Evolutionary conservation across 2,113 vertebrate species (phyloP).

Genomic region (Gila orcuttii): DNA sequence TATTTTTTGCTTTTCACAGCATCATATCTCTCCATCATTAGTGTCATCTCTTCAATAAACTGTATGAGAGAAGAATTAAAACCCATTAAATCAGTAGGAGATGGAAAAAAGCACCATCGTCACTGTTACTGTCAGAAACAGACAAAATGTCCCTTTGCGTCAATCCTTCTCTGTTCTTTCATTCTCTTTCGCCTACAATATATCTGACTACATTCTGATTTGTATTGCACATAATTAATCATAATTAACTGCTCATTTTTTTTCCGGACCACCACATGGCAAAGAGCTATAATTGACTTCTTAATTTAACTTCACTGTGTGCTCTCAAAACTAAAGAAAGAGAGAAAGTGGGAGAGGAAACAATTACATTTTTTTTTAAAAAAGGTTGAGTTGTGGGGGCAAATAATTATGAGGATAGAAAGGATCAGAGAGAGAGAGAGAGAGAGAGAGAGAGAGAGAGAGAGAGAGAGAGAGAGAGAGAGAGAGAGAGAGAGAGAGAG

Average conservation of each 20-base stretch:
- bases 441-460: no score
- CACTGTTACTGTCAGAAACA: not conserved
- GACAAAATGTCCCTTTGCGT: not conserved
- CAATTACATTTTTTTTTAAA: no score
- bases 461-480: no score
- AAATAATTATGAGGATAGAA: not conserved
- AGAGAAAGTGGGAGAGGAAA: conserved; percentile 7
- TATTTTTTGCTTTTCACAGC: not conserved
- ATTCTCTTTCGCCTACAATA: not conserved
- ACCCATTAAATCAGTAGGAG: not conserved
- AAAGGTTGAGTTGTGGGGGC: not conserved
- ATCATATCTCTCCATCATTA: conserved; percentile 10
- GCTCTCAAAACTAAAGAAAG: not conserved
- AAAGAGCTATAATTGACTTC: conserved; percentile 30
- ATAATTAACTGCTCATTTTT: conserved; percentile 31
- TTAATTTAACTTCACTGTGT: conserved; percentile 15
- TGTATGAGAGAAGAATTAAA: conserved; percentile 33
- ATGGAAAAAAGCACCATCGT: conserved; percentile 9
- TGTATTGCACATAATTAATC: conserved; percentile 17
- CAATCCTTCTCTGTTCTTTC: conserved; percentile 4
- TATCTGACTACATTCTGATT: conserved; percentile 5
- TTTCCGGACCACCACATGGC: conserved; percentile 5
- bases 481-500: no score
- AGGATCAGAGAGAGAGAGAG: not conserved
- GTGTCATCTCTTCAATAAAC: not conserved